A percentile compares a stretch with the other conserved stretches of the same genome.
Conservation (phyloP, 2,113 vertebrate species). For the Microtus ochrogaster region DNA sequence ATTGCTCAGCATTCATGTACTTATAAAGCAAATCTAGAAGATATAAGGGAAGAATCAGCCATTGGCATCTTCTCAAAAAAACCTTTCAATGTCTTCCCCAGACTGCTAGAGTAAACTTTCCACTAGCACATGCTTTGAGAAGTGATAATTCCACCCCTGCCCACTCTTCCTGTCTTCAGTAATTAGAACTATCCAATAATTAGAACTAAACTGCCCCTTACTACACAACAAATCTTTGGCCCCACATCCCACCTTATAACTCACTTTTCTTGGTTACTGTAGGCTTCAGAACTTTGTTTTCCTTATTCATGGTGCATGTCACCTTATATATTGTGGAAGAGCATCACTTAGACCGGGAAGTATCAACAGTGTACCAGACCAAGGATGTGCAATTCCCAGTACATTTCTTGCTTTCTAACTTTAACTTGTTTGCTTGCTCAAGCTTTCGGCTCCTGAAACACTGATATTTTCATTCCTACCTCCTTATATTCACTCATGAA, state of each 20-base stretch:
- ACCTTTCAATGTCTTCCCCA: rapidly evolving
- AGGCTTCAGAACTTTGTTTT: too few relatives aligned
- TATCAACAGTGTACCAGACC: not conserved
- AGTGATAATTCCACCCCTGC: not conserved
- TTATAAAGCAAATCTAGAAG: not conserved
- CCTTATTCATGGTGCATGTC: too few relatives aligned
- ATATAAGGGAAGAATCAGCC: not conserved
- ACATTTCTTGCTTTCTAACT: not conserved
- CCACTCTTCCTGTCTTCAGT: not conserved
- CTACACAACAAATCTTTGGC: not conserved
- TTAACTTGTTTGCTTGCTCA: conserved; percentile 1
- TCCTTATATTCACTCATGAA: not conserved
- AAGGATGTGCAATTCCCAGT: not conserved
- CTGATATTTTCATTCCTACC: rapidly evolving
- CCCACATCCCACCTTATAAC: not conserved
- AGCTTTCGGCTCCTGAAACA: not conserved
- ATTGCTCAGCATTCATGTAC: conserved; percentile 22
- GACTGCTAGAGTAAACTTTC: not conserved
- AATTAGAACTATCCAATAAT: too few relatives aligned
- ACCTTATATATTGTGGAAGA: not conserved
- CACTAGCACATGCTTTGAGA: not conserved
- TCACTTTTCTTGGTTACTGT: not conserved
- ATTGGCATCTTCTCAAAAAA: not conserved
- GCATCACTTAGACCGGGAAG: not conserved
- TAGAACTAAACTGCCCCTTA: not conserved